phyloP scores from a whole-genome alignment of 2,888 invertebrate species.

The Meiosimyza decipiens region DNA sequence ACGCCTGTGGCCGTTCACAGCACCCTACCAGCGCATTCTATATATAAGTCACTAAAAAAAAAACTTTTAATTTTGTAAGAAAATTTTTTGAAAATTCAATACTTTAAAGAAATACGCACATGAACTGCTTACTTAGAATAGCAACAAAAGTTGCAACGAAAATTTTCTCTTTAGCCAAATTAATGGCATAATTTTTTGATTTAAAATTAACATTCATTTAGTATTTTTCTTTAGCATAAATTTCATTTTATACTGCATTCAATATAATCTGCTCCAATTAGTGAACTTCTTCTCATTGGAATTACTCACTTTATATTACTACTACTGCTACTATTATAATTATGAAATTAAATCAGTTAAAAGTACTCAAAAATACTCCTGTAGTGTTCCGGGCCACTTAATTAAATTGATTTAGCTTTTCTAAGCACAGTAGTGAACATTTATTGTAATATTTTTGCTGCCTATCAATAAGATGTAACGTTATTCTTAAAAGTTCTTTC shows the following conservation, averaged over 20 bases:
- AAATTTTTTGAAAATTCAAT: background rate
- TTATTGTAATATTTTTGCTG: background rate
- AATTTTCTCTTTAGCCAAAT: background rate
- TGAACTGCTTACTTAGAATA: background rate
- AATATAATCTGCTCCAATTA: slow-evolving; percentile 16
- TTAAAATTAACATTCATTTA: slow-evolving; percentile 2
- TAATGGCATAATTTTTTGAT: background rate
- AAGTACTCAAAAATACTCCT: background rate
- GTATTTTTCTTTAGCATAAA: background rate
- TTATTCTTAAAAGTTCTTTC: background rate
- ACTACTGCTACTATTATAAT: background rate
- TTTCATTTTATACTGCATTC: slow-evolving; percentile 18
- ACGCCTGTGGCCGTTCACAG: slow-evolving; percentile 24
- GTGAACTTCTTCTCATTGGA: slow-evolving; percentile 28
- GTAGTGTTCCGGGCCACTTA: slow-evolving; percentile 4
- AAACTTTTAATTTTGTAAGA: background rate
- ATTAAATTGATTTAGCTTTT: slow-evolving; percentile 35
- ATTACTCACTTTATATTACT: slow-evolving; percentile 20
- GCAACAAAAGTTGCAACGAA: slow-evolving; percentile 9
- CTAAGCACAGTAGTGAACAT: background rate
- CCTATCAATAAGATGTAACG: background rate
- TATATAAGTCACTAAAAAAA: background rate
- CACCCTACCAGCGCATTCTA: slow-evolving; percentile 26
- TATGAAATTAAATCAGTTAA: background rate
- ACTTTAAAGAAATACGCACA: background rate